Evolutionary conservation across 2,888 invertebrate genomes (phyloP).

Genomic region (Oscheius myriophilus): DNA sequence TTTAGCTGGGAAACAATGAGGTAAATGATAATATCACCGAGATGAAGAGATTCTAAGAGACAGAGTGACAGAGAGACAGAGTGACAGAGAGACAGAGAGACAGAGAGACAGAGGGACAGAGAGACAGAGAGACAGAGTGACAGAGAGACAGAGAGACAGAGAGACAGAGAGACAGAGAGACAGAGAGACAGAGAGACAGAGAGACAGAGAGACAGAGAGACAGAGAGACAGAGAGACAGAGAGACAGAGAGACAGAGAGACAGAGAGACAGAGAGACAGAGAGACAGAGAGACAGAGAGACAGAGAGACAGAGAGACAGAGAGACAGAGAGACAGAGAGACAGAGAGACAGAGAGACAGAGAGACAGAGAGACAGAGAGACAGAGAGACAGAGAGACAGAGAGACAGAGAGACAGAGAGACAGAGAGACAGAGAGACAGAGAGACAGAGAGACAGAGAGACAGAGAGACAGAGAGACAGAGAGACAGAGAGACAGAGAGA

Average conservation of each 20-base stretch:
- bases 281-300: background rate
- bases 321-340: background rate
- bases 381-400: slow-evolving; percentile 3
- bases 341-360: slow-evolving; percentile 12
- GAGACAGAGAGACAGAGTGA: slow-evolving; percentile 18
- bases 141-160: background rate
- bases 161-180: slow-evolving; percentile 6
- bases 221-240: background rate
- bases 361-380: background rate
- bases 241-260: no score
- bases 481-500: slow-evolving; percentile 9
- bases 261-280: background rate
- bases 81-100: background rate
- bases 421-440: background rate
- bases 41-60: background rate
- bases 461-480: background rate
- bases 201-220: no score
- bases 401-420: slow-evolving; percentile 6
- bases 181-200: no score
- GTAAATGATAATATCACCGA: background rate
- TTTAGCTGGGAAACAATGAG: no score
- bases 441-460: slow-evolving; percentile 15
- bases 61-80: slow-evolving; percentile 8
- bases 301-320: slow-evolving; percentile 8
- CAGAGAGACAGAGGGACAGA: background rate